Evolutionary conservation across 2,888 invertebrate species (phyloP).

Genomic region (Resseliella maxima): DNA sequence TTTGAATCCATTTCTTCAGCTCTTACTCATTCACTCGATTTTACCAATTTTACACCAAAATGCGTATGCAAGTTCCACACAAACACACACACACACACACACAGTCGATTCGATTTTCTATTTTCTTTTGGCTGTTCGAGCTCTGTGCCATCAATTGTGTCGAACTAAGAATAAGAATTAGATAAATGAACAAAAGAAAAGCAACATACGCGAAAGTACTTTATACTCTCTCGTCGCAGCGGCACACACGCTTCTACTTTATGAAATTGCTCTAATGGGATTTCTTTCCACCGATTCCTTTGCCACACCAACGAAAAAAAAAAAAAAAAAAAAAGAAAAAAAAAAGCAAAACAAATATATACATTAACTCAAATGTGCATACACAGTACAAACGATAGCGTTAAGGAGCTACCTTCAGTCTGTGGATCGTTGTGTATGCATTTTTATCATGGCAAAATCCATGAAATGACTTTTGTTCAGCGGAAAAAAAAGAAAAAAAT

Average conservation of each 20-base stretch:
- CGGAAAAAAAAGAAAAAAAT: no score
- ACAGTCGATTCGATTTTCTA: constrained; percentile 40
- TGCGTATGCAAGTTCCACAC: constrained; percentile 17
- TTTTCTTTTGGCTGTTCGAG: background rate
- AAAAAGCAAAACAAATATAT: background rate
- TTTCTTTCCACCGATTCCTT: constrained; percentile 59
- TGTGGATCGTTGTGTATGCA: background rate
- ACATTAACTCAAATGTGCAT: background rate
- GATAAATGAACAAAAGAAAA: constrained; percentile 20
- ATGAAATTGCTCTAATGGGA: constrained; percentile 60
- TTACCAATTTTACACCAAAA: background rate
- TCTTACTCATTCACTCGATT: background rate
- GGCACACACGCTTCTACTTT: constrained; percentile 58
- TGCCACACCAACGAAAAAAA: background rate
- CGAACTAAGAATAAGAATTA: constrained; percentile 18
- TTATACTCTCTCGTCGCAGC: constrained; percentile 40
- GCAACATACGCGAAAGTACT: background rate
- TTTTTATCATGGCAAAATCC: background rate
- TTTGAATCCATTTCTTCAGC: background rate
- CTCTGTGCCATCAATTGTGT: constrained; percentile 19
- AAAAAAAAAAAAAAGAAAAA: background rate
- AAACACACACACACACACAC: no score
- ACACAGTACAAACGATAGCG: background rate
- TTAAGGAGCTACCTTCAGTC: background rate
- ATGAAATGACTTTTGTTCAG: background rate